phyloP scores from a whole-genome alignment of 2,888 invertebrate species.

The Teleogryllus oceanicus region DNA sequence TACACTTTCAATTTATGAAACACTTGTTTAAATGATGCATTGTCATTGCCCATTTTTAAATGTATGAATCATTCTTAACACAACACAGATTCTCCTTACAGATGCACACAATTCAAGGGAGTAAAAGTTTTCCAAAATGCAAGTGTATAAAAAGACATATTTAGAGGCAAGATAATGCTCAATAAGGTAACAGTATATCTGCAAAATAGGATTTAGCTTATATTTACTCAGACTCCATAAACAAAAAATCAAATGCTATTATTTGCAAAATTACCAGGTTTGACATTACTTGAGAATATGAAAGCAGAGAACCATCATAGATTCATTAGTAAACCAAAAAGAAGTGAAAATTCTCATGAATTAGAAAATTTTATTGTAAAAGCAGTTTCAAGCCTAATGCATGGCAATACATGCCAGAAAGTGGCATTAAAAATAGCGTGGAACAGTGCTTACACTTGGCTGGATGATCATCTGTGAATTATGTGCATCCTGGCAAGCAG shows the following conservation, averaged over 20 bases:
- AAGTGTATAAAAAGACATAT: background rate
- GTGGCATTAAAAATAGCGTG: slow-evolving; percentile 1
- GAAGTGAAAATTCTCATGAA: too few species aligned
- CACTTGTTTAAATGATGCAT: background rate
- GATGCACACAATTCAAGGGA: slow-evolving; percentile 3
- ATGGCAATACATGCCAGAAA: background rate
- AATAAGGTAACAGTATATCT: background rate
- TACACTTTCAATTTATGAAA: background rate
- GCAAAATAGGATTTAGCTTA: background rate
- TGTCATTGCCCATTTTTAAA: background rate
- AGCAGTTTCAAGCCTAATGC: background rate
- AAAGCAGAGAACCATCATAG: background rate
- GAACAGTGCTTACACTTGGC: background rate
- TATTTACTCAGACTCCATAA: background rate
- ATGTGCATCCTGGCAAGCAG: background rate
- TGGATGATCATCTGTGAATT: background rate
- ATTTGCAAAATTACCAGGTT: background rate
- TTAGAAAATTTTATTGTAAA: background rate
- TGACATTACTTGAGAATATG: background rate
- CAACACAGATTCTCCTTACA: background rate
- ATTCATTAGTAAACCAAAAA: background rate
- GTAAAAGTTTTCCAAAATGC: background rate
- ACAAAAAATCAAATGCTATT: background rate
- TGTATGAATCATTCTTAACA: background rate
- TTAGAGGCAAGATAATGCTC: background rate